Conservation (phyloP, 2,113 vertebrate genomes). For the Actenoides lindsayi region DNA sequence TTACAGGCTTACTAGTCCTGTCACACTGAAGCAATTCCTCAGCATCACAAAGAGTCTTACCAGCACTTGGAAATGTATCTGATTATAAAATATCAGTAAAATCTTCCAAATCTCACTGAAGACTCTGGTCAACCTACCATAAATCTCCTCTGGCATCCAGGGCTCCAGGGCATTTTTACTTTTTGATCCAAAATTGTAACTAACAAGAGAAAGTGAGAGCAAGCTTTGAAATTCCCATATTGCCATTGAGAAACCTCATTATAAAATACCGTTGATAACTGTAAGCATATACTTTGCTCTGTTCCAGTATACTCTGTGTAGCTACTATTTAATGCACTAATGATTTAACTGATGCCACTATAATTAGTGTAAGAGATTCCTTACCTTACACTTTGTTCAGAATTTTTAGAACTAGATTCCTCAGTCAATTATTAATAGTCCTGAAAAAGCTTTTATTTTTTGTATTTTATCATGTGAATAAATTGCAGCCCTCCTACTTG, state of each 20-base stretch:
- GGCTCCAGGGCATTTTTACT: neutral
- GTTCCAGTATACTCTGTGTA: neutral
- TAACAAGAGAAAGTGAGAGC: neutral
- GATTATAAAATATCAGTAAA: slow-evolving; percentile 22
- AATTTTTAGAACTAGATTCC: neutral
- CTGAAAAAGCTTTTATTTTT: neutral
- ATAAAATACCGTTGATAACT: neutral
- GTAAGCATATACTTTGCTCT: neutral
- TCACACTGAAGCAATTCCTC: neutral
- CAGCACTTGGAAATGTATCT: slow-evolving; percentile 4
- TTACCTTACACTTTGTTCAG: neutral
- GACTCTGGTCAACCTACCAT: neutral
- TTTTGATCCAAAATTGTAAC: slow-evolving; percentile 35
- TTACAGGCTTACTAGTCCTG: neutral
- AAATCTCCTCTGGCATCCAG: slow-evolving; percentile 16
- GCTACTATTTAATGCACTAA: neutral
- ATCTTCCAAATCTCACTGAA: slow-evolving; percentile 3
- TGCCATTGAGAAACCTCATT: neutral
- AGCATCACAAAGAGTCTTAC: neutral
- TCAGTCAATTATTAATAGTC: neutral
- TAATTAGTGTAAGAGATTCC: slow-evolving; percentile 33
- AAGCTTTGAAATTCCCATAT: neutral
- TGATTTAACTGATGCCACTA: slow-evolving; percentile 15
- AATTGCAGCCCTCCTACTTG: neutral
- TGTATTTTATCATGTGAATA: slow-evolving; percentile 22